Evolutionary conservation across 2,888 invertebrate genomes (phyloP), one percentile per base, ranked within the genome.

Genomic region (Heliconius ethilla): DNA sequence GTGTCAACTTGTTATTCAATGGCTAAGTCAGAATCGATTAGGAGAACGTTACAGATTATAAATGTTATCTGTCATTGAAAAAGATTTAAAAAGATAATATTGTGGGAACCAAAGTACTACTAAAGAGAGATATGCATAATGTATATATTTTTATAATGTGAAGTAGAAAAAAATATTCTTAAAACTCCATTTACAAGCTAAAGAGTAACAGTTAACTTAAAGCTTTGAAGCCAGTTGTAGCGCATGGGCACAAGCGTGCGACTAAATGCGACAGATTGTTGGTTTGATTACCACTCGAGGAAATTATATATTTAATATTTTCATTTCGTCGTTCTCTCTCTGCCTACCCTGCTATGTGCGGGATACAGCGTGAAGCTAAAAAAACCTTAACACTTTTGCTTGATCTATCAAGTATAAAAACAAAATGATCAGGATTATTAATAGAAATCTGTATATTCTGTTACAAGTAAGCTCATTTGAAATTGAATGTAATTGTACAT

Each of bases 401-500:
- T 67, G 11, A 10, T 33, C 9, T 22, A 66, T 22, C 66, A 22
- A 29, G 3, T 22, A 73, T 18, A 7, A 62, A 27, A 59, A 25
- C 37, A 73, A 74, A 63, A 74, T 45, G 22, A 45, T 45, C 13
- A 45, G 4, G 7, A 25, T 65, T 74, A 40, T 72, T 72, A 74
- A 27, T 74, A 63, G 25, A 63, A 27, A 74, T 65, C 15, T n/a
- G 40, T 27, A 22, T 74, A 65, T 65, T 27, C 40, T 22, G 63
- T 74, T 63, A 65, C 63, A 82, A 86, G 84, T 87, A 85, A 88
- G 82, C 84, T 83, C 83, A 83, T 85, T 86, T 84, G 80, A 81
- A 83, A 86, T 87, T 87, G 88, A 90, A 89, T 88, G 89, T 91
- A 92, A 92, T 91, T 89, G 89, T 88, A 85, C 86, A 85, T 85